Conservation (phyloP, 1,140 invertebrate genomes). For the Atta texana region DNA sequence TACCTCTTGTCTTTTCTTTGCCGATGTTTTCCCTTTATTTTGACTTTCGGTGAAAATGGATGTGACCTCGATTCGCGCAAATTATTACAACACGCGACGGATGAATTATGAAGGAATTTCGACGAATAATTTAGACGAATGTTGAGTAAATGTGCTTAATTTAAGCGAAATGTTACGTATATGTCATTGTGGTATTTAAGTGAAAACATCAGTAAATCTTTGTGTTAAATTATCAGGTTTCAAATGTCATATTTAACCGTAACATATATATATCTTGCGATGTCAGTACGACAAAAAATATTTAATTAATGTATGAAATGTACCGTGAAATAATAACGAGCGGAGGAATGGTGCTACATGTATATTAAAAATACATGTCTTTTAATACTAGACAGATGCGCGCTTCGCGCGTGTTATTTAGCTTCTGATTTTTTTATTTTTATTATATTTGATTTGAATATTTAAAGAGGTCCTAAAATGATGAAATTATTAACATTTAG, state of each 20-base stretch:
- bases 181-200: neutral
- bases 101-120: conserved; percentile 26
- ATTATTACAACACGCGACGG: neutral
- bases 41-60: neutral
- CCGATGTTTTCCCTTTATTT: neutral
- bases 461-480: no score
- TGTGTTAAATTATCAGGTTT: neutral
- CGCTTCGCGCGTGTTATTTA: no score
- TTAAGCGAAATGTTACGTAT: neutral
- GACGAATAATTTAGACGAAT: neutral
- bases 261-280: neutral
- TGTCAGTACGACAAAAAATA: neutral
- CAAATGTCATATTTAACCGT: neutral
- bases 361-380: neutral
- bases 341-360: neutral
- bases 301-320: conserved; percentile 6
- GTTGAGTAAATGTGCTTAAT: conserved; percentile 13
- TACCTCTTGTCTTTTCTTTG: neutral
- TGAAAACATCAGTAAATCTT: neutral
- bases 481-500: no score
- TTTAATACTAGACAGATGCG: no score
- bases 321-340: neutral
- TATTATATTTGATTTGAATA: no score
- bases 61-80: neutral
- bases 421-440: no score